Conservation (phyloP, 2,888 invertebrate species). For the Habroteleia sp. region DNA sequence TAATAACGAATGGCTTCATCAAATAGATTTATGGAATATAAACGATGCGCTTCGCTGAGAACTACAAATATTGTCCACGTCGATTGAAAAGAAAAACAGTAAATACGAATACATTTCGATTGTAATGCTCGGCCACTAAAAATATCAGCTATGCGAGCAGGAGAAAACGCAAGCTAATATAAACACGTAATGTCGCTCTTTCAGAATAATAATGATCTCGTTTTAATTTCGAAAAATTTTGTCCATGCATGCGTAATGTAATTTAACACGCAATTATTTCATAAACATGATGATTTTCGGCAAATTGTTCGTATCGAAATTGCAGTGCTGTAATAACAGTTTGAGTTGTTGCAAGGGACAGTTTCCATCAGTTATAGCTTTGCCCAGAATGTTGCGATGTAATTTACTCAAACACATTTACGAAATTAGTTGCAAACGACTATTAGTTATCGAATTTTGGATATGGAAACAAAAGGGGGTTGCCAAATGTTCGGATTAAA, state of each 20-base stretch:
- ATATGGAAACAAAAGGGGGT: background rate
- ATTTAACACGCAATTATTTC: constrained; percentile 23
- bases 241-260: constrained; percentile 16
- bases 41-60: constrained; percentile 20
- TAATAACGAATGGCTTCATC: constrained; percentile 25
- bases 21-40: constrained; percentile 40
- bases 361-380: constrained; percentile 8
- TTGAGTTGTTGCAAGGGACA: constrained; percentile 17
- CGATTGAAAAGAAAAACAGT: constrained; percentile 37
- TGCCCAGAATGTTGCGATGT: constrained; percentile 12
- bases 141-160: background rate
- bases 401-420: constrained; percentile 23
- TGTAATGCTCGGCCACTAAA: constrained; percentile 17
- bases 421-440: constrained; percentile 9
- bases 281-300: constrained; percentile 28
- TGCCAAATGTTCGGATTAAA: too few relatives aligned
- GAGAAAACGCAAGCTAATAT: background rate
- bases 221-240: background rate
- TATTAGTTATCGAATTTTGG: constrained; percentile 12
- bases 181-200: background rate
- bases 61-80: constrained; percentile 22
- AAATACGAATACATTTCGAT: constrained; percentile 17
- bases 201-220: background rate
- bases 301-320: constrained; percentile 32
- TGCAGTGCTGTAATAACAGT: constrained; percentile 31